Conservation (phyloP, 1,140 invertebrate species). For the Lycorma delicatula region DNA sequence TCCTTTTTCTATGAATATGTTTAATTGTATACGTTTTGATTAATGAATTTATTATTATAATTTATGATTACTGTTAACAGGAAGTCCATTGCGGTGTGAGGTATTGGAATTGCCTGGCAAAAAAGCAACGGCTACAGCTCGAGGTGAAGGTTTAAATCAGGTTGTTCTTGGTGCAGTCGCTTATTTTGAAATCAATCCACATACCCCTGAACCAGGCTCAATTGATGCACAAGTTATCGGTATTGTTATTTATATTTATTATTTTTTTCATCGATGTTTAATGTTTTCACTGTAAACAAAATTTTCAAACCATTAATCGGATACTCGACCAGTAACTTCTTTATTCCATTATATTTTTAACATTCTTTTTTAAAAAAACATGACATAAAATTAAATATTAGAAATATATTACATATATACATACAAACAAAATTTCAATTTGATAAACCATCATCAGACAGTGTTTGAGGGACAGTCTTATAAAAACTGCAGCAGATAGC, state of each 20-base stretch:
- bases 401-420: too few relatives aligned
- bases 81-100: slow-evolving; percentile 77
- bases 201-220: slow-evolving; percentile 27
- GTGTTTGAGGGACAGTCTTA: too few relatives aligned
- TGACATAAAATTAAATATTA: too few relatives aligned
- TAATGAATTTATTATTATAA: neutral
- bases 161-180: slow-evolving; percentile 49
- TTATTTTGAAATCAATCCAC: slow-evolving; percentile 47
- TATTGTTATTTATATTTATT: slow-evolving; percentile 13
- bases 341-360: too few relatives aligned
- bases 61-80: slow-evolving; percentile 37
- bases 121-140: slow-evolving; percentile 32
- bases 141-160: slow-evolving; percentile 45
- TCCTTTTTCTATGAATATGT: too few relatives aligned
- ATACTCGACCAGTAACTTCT: too few relatives aligned
- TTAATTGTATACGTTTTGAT: too few relatives aligned
- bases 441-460: too few relatives aligned
- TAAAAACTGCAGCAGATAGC: too few relatives aligned
- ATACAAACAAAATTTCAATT: too few relatives aligned
- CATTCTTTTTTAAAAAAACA: too few relatives aligned
- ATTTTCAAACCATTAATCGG: neutral
- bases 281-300: slow-evolving; percentile 42
- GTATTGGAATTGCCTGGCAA: slow-evolving; percentile 40
- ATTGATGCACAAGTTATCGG: slow-evolving; percentile 29
- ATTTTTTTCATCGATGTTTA: neutral